Evolutionary conservation across 2,113 vertebrate genomes (phyloP).

Genomic region (Chelonoidis abingdonii): DNA sequence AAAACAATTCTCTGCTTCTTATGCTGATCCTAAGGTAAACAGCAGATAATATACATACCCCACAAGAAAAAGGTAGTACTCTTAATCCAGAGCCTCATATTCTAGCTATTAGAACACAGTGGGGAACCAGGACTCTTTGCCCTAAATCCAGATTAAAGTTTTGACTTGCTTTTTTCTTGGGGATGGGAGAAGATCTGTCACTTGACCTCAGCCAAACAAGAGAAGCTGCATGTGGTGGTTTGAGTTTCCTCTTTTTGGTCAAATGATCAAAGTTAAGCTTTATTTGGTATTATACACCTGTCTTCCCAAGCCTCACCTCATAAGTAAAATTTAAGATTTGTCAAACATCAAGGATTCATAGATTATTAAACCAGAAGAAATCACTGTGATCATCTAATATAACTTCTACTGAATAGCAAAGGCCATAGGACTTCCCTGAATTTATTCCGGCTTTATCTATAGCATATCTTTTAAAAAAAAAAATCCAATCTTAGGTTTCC

Average conservation of each 20-base stretch:
- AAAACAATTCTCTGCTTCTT: not conserved
- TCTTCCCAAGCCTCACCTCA: not conserved
- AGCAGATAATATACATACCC: not conserved
- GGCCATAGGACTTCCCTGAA: not conserved
- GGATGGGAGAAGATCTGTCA: not conserved
- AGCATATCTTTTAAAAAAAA: not conserved
- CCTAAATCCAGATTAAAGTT: not conserved
- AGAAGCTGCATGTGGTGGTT: not conserved
- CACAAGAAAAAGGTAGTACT: not conserved
- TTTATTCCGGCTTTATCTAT: not conserved
- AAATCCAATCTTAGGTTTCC: not conserved
- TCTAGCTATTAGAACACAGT: not conserved
- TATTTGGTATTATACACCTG: not conserved
- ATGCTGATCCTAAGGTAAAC: not conserved
- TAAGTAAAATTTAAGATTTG: not conserved
- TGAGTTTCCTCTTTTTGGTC: not conserved
- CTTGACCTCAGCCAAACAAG: not conserved
- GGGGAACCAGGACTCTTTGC: not conserved
- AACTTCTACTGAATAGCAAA: not conserved
- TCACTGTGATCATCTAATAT: not conserved
- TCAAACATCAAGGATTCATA: not conserved
- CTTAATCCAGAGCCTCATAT: fast-evolving
- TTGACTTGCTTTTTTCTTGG: not conserved
- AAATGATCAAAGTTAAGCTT: not conserved
- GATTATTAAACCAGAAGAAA: not conserved